Conservation (phyloP, 2,888 invertebrate genomes). For the Cataglyphis altisquamis region DNA sequence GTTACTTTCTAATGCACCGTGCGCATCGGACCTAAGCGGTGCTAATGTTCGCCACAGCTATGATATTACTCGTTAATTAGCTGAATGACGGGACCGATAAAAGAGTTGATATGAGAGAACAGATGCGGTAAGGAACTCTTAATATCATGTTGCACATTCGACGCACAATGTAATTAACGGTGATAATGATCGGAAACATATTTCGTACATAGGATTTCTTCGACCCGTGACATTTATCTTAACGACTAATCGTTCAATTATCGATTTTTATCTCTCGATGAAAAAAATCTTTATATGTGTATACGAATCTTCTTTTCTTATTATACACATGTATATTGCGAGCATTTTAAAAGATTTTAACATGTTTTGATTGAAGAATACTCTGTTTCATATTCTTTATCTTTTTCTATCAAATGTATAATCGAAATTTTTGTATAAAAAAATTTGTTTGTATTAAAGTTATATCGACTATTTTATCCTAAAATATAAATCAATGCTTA, state of each 20-base stretch:
- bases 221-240: not conserved
- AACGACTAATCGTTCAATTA: not conserved
- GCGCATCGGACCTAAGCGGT: constrained; percentile 7
- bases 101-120: not conserved
- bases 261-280: not conserved
- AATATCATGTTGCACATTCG: not conserved
- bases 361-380: not conserved
- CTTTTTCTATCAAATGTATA: not conserved
- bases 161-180: not conserved
- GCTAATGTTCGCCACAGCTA: constrained; percentile 20
- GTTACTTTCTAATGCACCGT: constrained; percentile 67
- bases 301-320: not conserved
- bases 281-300: not conserved
- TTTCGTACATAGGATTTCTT: not conserved
- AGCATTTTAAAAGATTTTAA: not conserved
- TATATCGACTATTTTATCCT: not conserved
- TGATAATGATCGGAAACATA: not conserved
- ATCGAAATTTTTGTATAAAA: not conserved
- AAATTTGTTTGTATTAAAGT: not conserved
- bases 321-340: not conserved
- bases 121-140: not conserved
- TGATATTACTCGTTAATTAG: constrained; percentile 23
- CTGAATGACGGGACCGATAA: not conserved
- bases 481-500: not conserved
- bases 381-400: not conserved